These are phyloP conservation scores for Euthynnus affinis DNA, from an alignment of 2,797 vertebrate species.

Conservation along the genomic window DNA sequence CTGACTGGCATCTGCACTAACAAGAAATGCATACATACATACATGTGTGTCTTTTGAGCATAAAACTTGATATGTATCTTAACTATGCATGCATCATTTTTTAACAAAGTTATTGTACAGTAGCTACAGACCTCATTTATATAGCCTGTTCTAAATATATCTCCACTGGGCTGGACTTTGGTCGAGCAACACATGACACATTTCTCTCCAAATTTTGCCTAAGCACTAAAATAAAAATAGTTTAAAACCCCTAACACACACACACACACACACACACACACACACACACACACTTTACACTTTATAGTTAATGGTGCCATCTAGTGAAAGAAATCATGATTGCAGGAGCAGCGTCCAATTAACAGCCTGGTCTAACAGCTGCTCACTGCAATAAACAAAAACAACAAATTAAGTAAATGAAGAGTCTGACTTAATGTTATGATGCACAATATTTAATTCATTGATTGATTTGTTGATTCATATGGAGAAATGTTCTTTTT, in stretches of 20 bases:
- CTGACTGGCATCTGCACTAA: neutral
- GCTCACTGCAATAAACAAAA: neutral
- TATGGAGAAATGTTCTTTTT: neutral
- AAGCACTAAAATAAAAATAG: conserved; percentile 27
- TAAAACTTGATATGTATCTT: neutral
- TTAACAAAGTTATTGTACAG: neutral
- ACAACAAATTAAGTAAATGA: neutral
- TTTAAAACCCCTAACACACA: too few relatives aligned
- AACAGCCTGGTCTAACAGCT: neutral
- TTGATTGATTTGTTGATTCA: neutral
- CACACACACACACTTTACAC: too few relatives aligned
- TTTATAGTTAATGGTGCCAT: neutral
- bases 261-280: too few relatives aligned
- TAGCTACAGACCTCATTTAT: neutral
- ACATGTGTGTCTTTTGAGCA: neutral
- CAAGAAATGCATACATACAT: rapidly evolving
- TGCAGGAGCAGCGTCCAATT: neutral
- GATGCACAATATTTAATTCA: neutral
- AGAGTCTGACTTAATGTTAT: neutral
- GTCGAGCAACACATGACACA: neutral
- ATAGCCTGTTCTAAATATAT: neutral
- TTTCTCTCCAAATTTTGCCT: neutral
- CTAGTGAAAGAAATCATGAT: neutral
- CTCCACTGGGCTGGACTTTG: neutral
- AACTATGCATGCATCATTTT: neutral